Evolutionary conservation across 2,113 vertebrate species (phyloP).

Genomic region (Rhea pennata): DNA sequence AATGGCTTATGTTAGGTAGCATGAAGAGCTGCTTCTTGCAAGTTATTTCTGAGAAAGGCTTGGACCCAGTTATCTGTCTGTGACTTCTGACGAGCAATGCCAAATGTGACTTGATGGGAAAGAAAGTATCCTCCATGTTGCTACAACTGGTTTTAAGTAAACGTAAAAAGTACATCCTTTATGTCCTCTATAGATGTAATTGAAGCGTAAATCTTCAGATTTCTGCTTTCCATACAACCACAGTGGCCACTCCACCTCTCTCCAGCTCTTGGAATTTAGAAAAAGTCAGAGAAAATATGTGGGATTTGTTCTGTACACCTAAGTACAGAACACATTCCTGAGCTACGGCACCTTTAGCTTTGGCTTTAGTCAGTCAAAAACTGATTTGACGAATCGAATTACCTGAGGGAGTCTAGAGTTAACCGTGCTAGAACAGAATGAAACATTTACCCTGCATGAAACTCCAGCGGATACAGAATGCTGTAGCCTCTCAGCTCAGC

Average conservation of each 20-base stretch:
- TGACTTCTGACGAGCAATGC: background rate
- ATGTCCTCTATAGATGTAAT: background rate
- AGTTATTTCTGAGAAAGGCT: background rate
- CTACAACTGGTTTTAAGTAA: background rate
- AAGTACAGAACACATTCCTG: background rate
- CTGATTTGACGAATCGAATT: background rate
- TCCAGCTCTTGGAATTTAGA: background rate
- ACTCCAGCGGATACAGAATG: background rate
- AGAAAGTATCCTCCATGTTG: background rate
- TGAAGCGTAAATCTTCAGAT: background rate
- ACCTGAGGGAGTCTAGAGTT: background rate
- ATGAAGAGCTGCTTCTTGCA: background rate
- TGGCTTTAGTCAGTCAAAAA: background rate
- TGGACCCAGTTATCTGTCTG: background rate
- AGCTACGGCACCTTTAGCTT: background rate
- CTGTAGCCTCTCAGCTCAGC: background rate
- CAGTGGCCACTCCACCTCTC: background rate
- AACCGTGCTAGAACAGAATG: background rate
- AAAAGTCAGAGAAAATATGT: background rate
- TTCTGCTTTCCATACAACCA: background rate
- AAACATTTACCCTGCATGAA: background rate
- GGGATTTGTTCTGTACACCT: no score
- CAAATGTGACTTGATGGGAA: background rate
- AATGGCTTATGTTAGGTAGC: constrained; percentile 17
- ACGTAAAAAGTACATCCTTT: background rate